phyloP scores from a whole-genome alignment of 2,797 vertebrate species.

The Alosa sapidissima region DNA sequence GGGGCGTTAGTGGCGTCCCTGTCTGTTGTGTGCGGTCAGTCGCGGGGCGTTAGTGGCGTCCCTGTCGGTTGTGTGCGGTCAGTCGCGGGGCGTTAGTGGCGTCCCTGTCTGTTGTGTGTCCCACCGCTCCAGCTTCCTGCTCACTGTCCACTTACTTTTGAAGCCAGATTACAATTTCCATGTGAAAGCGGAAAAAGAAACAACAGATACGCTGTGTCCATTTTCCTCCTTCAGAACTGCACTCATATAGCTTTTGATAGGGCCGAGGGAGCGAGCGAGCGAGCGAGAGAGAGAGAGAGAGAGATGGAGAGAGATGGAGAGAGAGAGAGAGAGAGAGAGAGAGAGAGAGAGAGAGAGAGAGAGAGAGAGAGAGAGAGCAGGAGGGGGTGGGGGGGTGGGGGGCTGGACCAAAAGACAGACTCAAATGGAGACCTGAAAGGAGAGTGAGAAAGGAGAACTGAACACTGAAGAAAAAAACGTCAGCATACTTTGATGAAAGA shows the following conservation, averaged over 20 bases:
- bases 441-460: constrained; percentile 21
- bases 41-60: no score
- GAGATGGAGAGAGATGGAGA: no score
- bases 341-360: constrained; percentile 50
- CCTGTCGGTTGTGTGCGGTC: no score
- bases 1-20: no score
- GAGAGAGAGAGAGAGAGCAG: constrained; percentile 35
- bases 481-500: constrained; percentile 55
- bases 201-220: constrained; percentile 82
- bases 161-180: constrained; percentile 95
- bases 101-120: neutral
- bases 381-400: neutral
- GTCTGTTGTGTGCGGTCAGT: constrained; percentile 13
- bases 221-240: constrained; percentile 66
- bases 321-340: constrained; percentile 27
- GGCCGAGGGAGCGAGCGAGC: constrained; percentile 28
- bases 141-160: constrained; percentile 68
- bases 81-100: no score
- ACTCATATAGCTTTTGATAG: constrained; percentile 54
- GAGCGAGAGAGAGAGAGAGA: constrained; percentile 37
- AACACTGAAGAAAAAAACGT: constrained; percentile 55
- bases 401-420: constrained; percentile 5
- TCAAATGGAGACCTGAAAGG: constrained; percentile 15
- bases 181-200: constrained; percentile 91
- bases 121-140: constrained; percentile 42